Evolutionary conservation across 1,140 invertebrate genomes (phyloP).

Genomic region (Lepidurus couesii): DNA sequence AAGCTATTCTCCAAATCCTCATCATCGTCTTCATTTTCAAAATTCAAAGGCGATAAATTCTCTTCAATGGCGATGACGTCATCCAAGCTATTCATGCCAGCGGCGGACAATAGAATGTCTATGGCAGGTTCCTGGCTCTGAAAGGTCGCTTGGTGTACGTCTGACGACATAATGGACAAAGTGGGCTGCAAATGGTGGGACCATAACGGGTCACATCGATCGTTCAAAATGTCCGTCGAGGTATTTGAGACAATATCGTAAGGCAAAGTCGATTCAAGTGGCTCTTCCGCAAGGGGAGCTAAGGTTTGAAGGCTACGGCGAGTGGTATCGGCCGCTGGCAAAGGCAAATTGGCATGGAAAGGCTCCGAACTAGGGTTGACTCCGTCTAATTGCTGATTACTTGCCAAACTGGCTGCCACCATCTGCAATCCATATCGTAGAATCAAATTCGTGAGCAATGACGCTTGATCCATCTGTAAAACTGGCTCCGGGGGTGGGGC

Average conservation of each 20-base stretch:
- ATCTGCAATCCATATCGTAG: neutral
- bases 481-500: neutral
- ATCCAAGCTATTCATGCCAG: neutral
- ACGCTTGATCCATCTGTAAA: neutral
- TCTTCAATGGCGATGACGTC: conserved; percentile 10
- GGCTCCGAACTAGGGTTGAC: neutral
- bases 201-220: conserved; percentile 10
- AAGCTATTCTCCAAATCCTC: neutral
- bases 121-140: neutral
- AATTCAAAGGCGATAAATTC: neutral
- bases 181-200: neutral
- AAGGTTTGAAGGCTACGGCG: too few relatives aligned
- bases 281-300: too few relatives aligned
- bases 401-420: neutral
- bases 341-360: conserved; percentile 1
- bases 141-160: neutral
- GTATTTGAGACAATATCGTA: neutral
- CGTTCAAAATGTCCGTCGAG: neutral
- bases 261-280: too few relatives aligned
- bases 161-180: neutral
- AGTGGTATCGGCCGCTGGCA: neutral
- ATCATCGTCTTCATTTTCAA: conserved; percentile 1
- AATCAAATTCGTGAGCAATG: conserved; percentile 1
- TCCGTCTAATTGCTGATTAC: neutral
- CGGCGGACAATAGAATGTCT: neutral